Evolutionary conservation across 2,113 vertebrate species (phyloP).

Genomic region (Mormyrus iriodes): DNA sequence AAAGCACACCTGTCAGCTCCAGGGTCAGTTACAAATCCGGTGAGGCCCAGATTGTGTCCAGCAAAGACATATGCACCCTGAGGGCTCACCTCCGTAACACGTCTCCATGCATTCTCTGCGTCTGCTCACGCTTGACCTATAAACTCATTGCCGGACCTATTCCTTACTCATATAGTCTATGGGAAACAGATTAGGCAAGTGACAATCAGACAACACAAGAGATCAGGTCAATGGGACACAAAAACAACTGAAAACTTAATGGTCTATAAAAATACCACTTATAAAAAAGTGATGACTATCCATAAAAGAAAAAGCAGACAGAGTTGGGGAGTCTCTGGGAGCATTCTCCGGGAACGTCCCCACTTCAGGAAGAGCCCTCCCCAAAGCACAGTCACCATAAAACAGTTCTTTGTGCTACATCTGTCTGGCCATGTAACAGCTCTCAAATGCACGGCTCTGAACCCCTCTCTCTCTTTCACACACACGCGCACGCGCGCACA

Average conservation of each 20-base stretch:
- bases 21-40: not conserved
- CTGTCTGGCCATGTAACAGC: conserved; percentile 18
- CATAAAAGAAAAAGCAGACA: not conserved
- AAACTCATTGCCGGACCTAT: not conserved
- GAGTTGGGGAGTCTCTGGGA: not conserved
- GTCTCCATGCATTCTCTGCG: not conserved
- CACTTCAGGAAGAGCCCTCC: not conserved
- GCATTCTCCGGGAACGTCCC: conserved; percentile 3
- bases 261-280: conserved; percentile 21
- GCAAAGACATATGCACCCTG: not conserved
- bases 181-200: not conserved
- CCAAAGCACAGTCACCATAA: not conserved
- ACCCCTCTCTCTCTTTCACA: not conserved
- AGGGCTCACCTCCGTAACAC: not conserved
- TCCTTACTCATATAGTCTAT: not conserved
- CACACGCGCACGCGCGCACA: not conserved
- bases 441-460: conserved; percentile 1
- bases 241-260: not conserved
- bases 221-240: not conserved
- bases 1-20: not conserved
- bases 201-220: not conserved
- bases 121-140: not conserved
- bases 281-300: conserved; percentile 13
- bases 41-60: not conserved
- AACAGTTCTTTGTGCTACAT: conserved; percentile 14